Evolutionary conservation across 2,888 invertebrate species (phyloP).

Genomic region (Eugnorisma glareosa): DNA sequence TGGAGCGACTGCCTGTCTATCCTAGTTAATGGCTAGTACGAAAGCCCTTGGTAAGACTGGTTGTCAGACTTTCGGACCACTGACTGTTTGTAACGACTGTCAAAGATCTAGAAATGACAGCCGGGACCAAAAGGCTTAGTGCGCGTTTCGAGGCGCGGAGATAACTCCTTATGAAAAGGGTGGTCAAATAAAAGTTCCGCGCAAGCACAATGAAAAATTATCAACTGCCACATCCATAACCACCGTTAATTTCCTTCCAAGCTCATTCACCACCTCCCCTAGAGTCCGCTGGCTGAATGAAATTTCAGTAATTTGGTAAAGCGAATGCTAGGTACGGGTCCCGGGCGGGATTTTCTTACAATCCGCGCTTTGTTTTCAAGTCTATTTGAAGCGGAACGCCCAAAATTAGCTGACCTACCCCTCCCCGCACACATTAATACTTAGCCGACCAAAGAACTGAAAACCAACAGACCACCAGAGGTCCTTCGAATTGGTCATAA

Average conservation of each 20-base stretch:
- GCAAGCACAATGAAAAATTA: background rate
- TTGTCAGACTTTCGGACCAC: too few relatives aligned
- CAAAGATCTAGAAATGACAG: too few relatives aligned
- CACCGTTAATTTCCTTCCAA: slow-evolving; percentile 60
- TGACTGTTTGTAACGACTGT: too few relatives aligned
- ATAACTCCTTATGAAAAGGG: too few relatives aligned
- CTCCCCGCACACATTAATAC: slow-evolving; percentile 42
- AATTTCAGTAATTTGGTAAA: slow-evolving; percentile 90
- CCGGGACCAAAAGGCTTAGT: too few relatives aligned
- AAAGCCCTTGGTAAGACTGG: background rate
- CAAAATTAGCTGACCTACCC: slow-evolving; percentile 69
- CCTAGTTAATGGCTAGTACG: background rate
- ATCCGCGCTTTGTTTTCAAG: slow-evolving; percentile 88
- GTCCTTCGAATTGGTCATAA: slow-evolving; percentile 76
- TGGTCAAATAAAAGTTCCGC: too few relatives aligned
- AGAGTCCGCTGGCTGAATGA: slow-evolving; percentile 88
- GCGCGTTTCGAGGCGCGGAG: too few relatives aligned
- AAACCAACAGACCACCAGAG: slow-evolving; percentile 66
- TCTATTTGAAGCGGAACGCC: slow-evolving; percentile 80
- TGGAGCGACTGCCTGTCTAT: background rate
- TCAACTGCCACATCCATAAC: slow-evolving; percentile 66
- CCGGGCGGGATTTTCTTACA: slow-evolving; percentile 88
- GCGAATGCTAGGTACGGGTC: slow-evolving; percentile 89
- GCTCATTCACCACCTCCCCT: slow-evolving; percentile 73
- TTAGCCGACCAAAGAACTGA: slow-evolving; percentile 51